Conservation (phyloP, 64 coral and sea anemone genomes). For the Montipora cactus region DNA sequence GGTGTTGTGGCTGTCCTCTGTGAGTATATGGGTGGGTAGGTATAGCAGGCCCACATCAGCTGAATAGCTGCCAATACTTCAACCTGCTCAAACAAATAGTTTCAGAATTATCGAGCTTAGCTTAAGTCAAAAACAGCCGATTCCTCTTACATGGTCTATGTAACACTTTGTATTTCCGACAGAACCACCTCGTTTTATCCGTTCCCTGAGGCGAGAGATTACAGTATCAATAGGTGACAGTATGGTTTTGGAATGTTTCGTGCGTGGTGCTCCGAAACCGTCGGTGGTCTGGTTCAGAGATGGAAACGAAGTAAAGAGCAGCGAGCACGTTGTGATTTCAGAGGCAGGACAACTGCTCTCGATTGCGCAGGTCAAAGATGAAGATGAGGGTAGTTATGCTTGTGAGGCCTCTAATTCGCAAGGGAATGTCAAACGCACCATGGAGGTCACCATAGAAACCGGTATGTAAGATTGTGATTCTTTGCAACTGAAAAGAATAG, state of each 20-base stretch:
- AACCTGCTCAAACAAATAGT: too few species aligned
- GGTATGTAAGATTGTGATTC: slow-evolving; percentile 37
- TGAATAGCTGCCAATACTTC: too few species aligned
- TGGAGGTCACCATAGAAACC: slow-evolving; percentile 48
- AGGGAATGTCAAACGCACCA: slow-evolving; percentile 29
- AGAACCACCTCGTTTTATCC: slow-evolving; percentile 69
- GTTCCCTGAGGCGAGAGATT: slow-evolving; percentile 48
- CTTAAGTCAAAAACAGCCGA: too few species aligned
- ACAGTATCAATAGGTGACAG: slow-evolving; percentile 57
- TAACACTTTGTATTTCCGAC: background rate
- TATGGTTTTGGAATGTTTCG: slow-evolving; percentile 75
- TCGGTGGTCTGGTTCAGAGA: slow-evolving; percentile 73
- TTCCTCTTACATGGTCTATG: too few species aligned
- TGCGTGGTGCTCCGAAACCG: slow-evolving; percentile 69
- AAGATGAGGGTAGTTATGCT: slow-evolving; percentile 65
- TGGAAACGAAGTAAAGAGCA: background rate
- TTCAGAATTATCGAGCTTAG: too few species aligned
- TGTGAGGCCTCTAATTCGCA: slow-evolving; percentile 77
- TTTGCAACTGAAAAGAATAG: background rate
- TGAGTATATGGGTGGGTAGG: too few species aligned
- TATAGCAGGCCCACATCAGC: too few species aligned
- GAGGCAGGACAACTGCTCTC: slow-evolving; percentile 68
- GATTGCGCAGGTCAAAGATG: slow-evolving; percentile 41
- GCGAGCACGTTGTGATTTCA: slow-evolving; percentile 45
- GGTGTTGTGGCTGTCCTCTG: too few species aligned